Evolutionary conservation across 2,797 vertebrate genomes (phyloP), one percentile per base, ranked within the genome.

Genomic region (Takifugu ocellatus): DNA sequence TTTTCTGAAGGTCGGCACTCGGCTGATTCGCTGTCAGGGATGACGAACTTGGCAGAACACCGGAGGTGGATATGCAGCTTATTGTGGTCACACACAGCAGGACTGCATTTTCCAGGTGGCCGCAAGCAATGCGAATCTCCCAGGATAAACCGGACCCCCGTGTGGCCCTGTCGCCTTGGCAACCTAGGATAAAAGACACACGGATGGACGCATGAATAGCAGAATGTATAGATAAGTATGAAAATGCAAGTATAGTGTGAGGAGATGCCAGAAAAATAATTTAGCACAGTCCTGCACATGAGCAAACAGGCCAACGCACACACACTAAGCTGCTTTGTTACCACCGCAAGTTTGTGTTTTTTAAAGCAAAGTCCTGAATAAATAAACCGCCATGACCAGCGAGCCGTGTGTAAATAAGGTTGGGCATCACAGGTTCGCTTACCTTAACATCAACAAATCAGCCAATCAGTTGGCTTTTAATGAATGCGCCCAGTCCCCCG

Each of bases 351-450:
- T 63, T 67, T 47, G 46, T 63, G 47, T 62, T 70, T 80, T 74
- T 61, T 63, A 69, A 51, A 67, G 71, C 51, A 53, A 68, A 63
- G n/a, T 44, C 57, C 60, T 81, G 54, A 83, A 84, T 84, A 82
- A 81, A 70, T 77, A 68, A 83, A 70, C 43, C 67, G 57, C 61
- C 55, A 14, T 33, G 5, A 17, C 55, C 47, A 66, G 61, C 29
- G 1, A 59, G 61, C 57, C 1, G 12, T 66, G 71, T 66, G 29
- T 21, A 58, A 68, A 62, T 31, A 49, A 26, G 6, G 58, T 53
- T 12, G 11, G 39, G 50, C 53, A 59, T 55, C 46, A 61, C 24
- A 31, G 46, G 29, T 49, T 66, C 61, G 61, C 63, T 75, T 64
- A 75, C 70, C 49, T 58, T 77, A 74, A 69, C 59, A 78, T 42